These are phyloP conservation scores for Pelusios castaneus DNA, from an alignment of 2,113 vertebrate genomes.

Conservation along the genomic window DNA sequence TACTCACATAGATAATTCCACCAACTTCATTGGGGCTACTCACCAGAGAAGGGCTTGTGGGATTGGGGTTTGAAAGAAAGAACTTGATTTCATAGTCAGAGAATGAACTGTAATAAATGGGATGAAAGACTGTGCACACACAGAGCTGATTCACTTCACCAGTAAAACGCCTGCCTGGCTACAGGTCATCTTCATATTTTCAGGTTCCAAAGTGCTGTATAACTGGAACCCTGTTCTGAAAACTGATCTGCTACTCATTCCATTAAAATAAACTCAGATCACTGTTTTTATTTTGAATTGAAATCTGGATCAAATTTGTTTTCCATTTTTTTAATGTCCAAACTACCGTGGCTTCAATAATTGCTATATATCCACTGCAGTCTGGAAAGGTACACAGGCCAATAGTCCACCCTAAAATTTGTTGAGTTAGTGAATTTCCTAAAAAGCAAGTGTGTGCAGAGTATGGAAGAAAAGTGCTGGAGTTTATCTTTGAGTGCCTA, in stretches of 20 bases:
- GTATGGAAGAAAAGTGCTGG: not conserved
- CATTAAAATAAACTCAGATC: not conserved
- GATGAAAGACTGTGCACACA: not conserved
- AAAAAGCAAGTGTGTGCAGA: not conserved
- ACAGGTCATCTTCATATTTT: not conserved
- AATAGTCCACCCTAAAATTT: not conserved
- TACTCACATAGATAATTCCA: not conserved
- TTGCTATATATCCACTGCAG: not conserved
- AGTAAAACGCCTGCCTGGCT: not conserved
- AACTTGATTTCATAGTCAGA: not conserved
- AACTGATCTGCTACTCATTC: not conserved
- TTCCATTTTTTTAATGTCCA: not conserved
- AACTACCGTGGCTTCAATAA: not conserved
- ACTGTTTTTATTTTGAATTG: not conserved
- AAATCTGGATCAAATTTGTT: not conserved
- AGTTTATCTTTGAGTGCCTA: not conserved
- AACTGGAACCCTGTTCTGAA: not conserved
- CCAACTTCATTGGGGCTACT: not conserved
- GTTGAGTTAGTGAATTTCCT: not conserved
- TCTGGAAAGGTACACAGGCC: not conserved
- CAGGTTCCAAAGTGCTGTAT: not conserved
- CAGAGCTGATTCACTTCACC: not conserved
- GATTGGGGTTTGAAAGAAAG: not conserved
- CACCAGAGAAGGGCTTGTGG: not conserved
- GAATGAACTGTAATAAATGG: not conserved